Conservation (phyloP, 2,797 vertebrate genomes). For the Lagorchestes hirsutus region DNA sequence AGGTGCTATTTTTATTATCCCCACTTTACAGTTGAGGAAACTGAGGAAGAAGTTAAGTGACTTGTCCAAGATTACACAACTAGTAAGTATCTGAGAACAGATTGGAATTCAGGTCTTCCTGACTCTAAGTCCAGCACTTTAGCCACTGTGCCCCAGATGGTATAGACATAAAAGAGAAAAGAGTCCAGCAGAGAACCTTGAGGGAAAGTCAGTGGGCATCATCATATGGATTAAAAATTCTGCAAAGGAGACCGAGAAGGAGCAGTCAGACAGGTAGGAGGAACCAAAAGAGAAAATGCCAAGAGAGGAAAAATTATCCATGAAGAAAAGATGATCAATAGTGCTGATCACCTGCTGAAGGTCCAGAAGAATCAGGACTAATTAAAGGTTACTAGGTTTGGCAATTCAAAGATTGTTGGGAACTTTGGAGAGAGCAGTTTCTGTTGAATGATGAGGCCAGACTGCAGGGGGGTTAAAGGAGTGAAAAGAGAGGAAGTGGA, state of each 20-base stretch:
- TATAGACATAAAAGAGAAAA: not conserved
- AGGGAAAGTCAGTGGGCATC: not conserved
- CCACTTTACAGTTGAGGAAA: not conserved
- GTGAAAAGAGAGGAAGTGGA: not conserved
- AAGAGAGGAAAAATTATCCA: not conserved
- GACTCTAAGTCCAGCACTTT: not conserved
- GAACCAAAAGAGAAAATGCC: not conserved
- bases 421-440: not conserved
- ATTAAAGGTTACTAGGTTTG: not conserved
- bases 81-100: not conserved
- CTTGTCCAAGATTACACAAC: not conserved
- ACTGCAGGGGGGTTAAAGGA: not conserved
- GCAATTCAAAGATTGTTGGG: not conserved
- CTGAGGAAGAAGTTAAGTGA: not conserved
- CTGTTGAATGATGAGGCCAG: not conserved
- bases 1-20: not conserved
- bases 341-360: not conserved
- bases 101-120: not conserved
- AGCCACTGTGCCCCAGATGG: not conserved
- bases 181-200: not conserved
- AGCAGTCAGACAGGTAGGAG: not conserved
- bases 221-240: not conserved
- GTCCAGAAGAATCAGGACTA: not conserved
- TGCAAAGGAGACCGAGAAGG: not conserved
- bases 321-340: not conserved